These are phyloP conservation scores for Clostera curtula DNA, from an alignment of 2,888 invertebrate genomes.

Conservation along the genomic window DNA sequence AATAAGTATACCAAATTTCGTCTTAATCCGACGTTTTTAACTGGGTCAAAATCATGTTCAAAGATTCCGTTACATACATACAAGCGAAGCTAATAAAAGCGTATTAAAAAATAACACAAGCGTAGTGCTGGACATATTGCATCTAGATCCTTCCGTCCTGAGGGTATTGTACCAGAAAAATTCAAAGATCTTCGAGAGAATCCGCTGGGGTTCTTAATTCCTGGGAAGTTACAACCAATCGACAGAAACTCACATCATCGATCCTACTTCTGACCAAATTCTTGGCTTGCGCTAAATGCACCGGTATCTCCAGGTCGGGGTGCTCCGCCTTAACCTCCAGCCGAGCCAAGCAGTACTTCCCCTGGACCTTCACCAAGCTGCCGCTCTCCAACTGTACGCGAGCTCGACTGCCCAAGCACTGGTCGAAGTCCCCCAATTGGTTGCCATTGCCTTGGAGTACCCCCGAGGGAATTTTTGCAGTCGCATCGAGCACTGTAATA, in stretches of 20 bases:
- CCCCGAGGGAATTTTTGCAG: conserved; percentile 81
- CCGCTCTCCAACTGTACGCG: conserved; percentile 75
- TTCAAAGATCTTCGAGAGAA: too few species aligned
- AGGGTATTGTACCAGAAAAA: too few species aligned
- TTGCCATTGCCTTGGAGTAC: conserved; percentile 81
- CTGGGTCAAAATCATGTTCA: too few species aligned
- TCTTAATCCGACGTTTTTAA: too few species aligned
- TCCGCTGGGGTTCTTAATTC: background rate
- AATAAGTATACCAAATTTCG: too few species aligned
- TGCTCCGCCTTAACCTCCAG: conserved; percentile 77
- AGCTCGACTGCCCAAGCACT: conserved; percentile 77
- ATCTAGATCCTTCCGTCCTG: too few species aligned
- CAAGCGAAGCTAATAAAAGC: too few species aligned
- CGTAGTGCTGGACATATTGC: too few species aligned
- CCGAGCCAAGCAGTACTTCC: conserved; percentile 80
- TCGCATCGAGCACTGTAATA: conserved; percentile 81
- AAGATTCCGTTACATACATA: too few species aligned
- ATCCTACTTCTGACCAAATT: conserved; percentile 78
- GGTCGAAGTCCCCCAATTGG: conserved; percentile 82
- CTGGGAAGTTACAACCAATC: background rate
- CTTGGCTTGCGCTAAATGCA: conserved; percentile 78
- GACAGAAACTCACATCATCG: conserved; percentile 72
- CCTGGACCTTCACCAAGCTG: conserved; percentile 76
- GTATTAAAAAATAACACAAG: too few species aligned
- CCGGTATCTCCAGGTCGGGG: conserved; percentile 75